A percentile compares a stretch with the other conserved stretches of the same genome.
Conservation (phyloP, 2,113 vertebrate species). For the Tupaia chinensis region DNA sequence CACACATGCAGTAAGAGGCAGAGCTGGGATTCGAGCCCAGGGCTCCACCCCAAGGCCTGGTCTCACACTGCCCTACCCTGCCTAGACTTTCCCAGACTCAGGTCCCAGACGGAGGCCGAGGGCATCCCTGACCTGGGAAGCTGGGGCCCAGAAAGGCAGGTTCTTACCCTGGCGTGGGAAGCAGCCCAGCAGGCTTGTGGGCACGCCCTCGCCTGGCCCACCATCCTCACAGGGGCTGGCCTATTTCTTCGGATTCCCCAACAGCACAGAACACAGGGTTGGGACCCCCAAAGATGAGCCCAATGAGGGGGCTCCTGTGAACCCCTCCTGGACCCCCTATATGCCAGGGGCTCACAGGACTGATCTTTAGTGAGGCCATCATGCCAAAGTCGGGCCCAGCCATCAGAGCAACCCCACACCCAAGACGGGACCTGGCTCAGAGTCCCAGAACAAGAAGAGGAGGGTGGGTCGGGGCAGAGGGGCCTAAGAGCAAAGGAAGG, state of each 20-base stretch:
- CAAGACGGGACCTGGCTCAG: not conserved
- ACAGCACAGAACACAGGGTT: not conserved
- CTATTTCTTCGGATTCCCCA: not conserved
- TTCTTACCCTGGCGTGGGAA: not conserved
- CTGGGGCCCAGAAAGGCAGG: no score
- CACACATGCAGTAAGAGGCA: not conserved
- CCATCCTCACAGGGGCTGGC: accelerated
- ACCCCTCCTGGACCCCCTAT: not conserved
- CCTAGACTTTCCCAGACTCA: not conserved
- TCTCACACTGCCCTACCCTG: not conserved
- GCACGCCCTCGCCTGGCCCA: not conserved
- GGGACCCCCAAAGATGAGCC: not conserved
- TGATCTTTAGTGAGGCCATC: not conserved
- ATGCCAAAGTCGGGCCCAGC: not conserved
- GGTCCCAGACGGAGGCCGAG: not conserved
- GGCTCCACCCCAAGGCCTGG: no score
- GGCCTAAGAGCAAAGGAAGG: not conserved
- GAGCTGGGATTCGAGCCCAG: not conserved
- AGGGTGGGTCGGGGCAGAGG: not conserved
- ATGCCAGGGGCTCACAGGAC: no score
- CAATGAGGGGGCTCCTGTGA: not conserved
- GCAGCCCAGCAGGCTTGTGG: not conserved
- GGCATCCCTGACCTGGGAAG: not conserved
- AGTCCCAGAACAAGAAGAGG: not conserved
- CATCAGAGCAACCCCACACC: not conserved